phyloP scores from a whole-genome alignment of 2,113 vertebrate species.

The Bucco capensis region DNA sequence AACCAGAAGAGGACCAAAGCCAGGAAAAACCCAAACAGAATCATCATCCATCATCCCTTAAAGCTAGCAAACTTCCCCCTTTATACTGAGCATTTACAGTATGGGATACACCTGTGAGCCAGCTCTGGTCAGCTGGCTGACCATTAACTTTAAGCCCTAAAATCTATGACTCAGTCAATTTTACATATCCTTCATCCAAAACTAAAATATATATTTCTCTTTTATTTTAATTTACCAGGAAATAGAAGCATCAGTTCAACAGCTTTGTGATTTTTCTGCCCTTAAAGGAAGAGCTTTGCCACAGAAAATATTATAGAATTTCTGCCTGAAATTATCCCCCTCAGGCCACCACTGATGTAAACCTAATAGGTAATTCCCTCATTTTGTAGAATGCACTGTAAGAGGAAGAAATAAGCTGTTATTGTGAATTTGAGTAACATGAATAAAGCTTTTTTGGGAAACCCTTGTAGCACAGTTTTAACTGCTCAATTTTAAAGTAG shows the following conservation, averaged over 20 bases:
- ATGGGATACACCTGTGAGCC: no score
- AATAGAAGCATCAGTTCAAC: neutral
- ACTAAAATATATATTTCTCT: neutral
- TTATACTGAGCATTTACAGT: no score
- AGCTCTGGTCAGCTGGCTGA: no score
- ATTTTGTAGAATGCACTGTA: neutral
- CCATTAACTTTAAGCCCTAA: neutral
- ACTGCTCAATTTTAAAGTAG: neutral
- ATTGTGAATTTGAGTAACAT: neutral
- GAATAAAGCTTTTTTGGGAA: neutral
- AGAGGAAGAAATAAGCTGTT: neutral
- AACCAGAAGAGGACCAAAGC: no score
- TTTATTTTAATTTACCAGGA: neutral
- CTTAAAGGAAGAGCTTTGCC: neutral
- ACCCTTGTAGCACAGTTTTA: neutral
- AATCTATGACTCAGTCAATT: neutral
- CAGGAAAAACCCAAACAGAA: no score
- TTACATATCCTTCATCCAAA: neutral
- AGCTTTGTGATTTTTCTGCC: neutral
- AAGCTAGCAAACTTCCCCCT: no score
- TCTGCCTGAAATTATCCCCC: constrained; percentile 23
- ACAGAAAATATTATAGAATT: constrained; percentile 1
- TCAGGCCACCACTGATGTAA: constrained; percentile 1
- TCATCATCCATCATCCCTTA: no score
- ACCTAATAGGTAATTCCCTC: neutral